Base-by-base conservation (phyloP, 1,140 invertebrate species). In the Mercenaria mercenaria region DNA sequence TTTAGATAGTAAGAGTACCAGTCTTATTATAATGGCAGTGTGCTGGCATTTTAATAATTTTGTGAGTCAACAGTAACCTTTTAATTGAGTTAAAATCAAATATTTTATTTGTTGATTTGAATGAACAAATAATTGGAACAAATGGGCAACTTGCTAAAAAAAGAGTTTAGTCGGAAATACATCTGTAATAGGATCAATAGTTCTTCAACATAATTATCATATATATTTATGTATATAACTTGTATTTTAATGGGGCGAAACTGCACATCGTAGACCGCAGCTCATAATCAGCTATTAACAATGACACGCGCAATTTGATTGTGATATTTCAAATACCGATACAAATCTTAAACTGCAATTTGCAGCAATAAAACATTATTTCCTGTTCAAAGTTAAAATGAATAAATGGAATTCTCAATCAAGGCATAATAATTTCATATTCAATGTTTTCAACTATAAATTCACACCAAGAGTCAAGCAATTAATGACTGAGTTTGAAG, bases 21-120 rank as follows among this genome's bases (percentile, higher is more conserved):
- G 80, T n/a, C 56, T 79, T 56, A 41, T 61, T 92, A 91, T 93
- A 91, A 91, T 89, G 88, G 90, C 90, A 89, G 84, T 91, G 92
- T 91, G 91, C 91, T 91, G 90, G 92, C 41, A 74, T 72, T 74
- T 85, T 85, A 85, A 93, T 93, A 93, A 92, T 91, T 91, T 91
- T 92, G 91, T 92, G 93, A 94, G 92, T 94, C 93, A 94, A 94
- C 93, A 93, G 93, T 93, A 91, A 91, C 93, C 88, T 61, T 74
- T 87, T 43, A 67, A 79, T 64, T 87, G 50, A 64, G 52, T 29
- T 20, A 47, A 76, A 79, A 47, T 64, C 52, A 59, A 89, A 90
- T 89, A 92, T 92, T 91, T 90, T 85, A 93, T 91, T 91, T 93
- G 93, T 93, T 92, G 90, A 92, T 92, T 82, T 90, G 91, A 91